Conservation (phyloP, 2,113 vertebrate genomes). For the Junco hyemalis region DNA sequence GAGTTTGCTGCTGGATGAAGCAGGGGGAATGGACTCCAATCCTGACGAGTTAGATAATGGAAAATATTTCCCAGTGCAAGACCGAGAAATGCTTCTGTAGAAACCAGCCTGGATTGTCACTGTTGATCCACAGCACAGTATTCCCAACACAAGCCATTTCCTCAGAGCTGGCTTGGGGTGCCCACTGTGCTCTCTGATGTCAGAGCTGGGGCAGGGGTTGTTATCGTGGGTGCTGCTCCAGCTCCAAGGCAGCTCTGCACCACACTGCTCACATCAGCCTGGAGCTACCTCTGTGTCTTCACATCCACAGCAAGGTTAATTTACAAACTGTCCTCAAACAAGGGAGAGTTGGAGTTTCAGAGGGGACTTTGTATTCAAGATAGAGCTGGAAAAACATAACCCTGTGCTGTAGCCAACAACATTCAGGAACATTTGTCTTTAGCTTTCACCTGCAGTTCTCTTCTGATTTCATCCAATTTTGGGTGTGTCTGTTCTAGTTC, state of each 20-base stretch:
- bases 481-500: not conserved
- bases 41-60: not conserved
- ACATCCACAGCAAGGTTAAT: slow-evolving; percentile 20
- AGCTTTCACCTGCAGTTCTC: not conserved
- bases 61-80: not conserved
- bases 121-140: not conserved
- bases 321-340: slow-evolving; percentile 57
- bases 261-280: rapidly evolving
- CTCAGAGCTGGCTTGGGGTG: not conserved
- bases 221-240: not conserved
- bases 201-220: rapidly evolving
- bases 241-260: not conserved
- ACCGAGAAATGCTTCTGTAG: not conserved
- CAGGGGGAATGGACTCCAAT: not conserved
- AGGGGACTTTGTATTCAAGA: slow-evolving; percentile 57
- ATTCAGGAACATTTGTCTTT: not conserved
- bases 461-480: not conserved
- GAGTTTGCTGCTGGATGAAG: not conserved
- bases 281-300: not conserved
- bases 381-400: slow-evolving; percentile 2
- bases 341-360: not conserved
- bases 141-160: not conserved
- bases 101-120: not conserved
- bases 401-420: not conserved
- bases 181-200: not conserved